phyloP scores from a whole-genome alignment of 2,888 invertebrate species.

The Idaea dimidiata region DNA sequence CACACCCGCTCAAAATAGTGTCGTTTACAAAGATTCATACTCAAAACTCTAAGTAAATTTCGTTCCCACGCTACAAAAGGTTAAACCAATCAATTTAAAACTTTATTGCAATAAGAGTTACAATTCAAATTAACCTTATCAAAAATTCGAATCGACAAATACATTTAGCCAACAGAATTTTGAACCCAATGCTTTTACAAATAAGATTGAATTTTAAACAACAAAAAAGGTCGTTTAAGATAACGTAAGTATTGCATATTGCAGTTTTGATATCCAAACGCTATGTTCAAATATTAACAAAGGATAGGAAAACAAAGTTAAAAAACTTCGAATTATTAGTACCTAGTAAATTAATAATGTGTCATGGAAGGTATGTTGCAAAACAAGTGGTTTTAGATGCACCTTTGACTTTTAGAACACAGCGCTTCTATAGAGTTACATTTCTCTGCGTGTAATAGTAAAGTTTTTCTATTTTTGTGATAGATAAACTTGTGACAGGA shows the following conservation, averaged over 20 bases:
- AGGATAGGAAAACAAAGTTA: too few species aligned
- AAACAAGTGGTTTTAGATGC: too few species aligned
- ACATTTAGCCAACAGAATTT: background rate
- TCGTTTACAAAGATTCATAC: background rate
- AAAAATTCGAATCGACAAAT: background rate
- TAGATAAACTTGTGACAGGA: too few species aligned
- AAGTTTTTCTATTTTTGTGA: too few species aligned
- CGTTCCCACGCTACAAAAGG: background rate
- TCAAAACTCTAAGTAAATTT: background rate
- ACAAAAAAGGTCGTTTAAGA: background rate
- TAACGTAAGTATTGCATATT: background rate
- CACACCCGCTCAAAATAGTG: too few species aligned
- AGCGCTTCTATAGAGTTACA: too few species aligned
- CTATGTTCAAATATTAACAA: background rate
- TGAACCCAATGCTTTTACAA: background rate
- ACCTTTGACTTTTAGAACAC: too few species aligned
- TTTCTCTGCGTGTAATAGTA: too few species aligned
- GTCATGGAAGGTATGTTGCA: too few species aligned
- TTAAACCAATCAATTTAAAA: background rate
- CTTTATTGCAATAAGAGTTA: background rate
- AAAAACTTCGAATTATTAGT: too few species aligned
- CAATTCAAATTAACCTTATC: background rate
- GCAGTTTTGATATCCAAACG: background rate
- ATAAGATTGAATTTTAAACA: background rate
- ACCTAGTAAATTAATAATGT: too few species aligned